Evolutionary conservation across 2,113 vertebrate genomes (phyloP).

Genomic region (Miniopterus natalensis): DNA sequence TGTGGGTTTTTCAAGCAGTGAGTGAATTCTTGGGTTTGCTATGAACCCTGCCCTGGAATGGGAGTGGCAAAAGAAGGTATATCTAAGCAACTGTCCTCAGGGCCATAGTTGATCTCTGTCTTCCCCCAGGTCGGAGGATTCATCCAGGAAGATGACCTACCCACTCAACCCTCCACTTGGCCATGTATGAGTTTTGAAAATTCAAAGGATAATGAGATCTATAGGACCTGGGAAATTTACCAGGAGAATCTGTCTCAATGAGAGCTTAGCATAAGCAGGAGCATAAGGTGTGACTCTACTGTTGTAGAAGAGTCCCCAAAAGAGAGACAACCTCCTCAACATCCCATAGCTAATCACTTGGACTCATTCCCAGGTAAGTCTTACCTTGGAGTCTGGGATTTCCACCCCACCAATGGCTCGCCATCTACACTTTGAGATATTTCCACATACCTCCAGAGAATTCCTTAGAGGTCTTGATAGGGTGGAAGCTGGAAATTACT

Average conservation of each 20-base stretch:
- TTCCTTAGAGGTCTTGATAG: not conserved
- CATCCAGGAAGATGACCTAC: not conserved
- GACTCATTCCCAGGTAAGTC: not conserved
- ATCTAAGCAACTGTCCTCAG: not conserved
- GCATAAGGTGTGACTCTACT: not conserved
- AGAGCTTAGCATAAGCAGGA: not conserved
- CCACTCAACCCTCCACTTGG: not conserved
- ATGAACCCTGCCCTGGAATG: not conserved
- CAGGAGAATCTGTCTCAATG: not conserved
- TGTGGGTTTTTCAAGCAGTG: not conserved
- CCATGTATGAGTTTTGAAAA: not conserved
- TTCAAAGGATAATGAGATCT: not conserved
- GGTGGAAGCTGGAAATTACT: not conserved
- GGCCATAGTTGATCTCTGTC: not conserved
- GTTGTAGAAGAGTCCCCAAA: not conserved
- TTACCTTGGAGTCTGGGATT: not conserved
- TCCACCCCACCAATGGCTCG: no score
- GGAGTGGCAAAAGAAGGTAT: not conserved
- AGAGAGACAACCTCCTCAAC: not conserved
- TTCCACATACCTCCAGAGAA: not conserved
- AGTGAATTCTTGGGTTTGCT: not conserved
- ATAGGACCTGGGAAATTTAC: not conserved
- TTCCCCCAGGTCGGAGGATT: not conserved
- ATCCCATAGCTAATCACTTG: not conserved
- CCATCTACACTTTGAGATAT: not conserved